Evolutionary conservation across 2,888 invertebrate species (phyloP).

Genomic region (Pachydiplax longipennis): DNA sequence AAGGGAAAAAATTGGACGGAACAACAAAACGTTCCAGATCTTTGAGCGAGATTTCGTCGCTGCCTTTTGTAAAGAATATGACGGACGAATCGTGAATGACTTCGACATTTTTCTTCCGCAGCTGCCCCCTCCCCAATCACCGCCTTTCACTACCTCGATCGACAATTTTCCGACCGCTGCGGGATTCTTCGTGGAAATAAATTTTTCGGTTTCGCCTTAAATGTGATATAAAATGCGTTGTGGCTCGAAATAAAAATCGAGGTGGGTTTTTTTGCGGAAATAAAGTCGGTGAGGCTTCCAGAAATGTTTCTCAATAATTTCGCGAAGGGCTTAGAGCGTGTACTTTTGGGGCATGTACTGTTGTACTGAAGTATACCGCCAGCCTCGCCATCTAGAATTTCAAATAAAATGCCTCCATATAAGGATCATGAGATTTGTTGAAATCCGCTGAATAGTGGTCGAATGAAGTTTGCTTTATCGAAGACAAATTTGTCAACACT

Average conservation of each 20-base stretch:
- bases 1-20: conserved; percentile 20
- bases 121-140: not conserved
- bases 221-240: not conserved
- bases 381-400: too few relatives aligned
- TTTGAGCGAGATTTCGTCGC: conserved; percentile 6
- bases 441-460: too few relatives aligned
- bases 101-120: not conserved
- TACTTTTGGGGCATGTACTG: too few relatives aligned
- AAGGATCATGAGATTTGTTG: too few relatives aligned
- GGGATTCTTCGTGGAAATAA: not conserved
- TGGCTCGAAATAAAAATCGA: too few relatives aligned
- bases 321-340: not conserved
- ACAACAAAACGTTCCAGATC: conserved; percentile 36
- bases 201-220: conserved; percentile 5
- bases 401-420: too few relatives aligned
- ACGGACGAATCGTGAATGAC: conserved; percentile 37
- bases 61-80: conserved; percentile 34
- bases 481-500: too few relatives aligned
- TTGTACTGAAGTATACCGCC: too few relatives aligned
- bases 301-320: not conserved
- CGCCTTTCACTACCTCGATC: conserved; percentile 14
- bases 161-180: not conserved
- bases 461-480: too few relatives aligned
- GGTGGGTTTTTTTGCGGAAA: not conserved
- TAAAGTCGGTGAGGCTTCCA: not conserved